A percentile compares a stretch with the other conserved stretches of the same genome.
phyloP scores from a whole-genome alignment of 2,888 invertebrate genomes.

The Lepeophtheirus nordmannii region DNA sequence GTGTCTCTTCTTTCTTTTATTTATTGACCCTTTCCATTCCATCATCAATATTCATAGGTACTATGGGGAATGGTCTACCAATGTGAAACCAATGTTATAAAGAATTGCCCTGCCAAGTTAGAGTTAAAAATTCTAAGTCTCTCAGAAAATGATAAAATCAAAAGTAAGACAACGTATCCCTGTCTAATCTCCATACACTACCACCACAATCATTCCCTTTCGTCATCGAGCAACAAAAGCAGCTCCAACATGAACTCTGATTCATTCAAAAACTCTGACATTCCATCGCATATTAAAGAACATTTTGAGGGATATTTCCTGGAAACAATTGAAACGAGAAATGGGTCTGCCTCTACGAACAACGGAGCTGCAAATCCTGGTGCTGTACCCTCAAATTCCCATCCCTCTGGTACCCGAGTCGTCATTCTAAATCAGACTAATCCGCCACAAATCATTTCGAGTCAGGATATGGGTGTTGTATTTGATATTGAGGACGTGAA shows the following conservation, averaged over 20 bases:
- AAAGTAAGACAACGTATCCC: neutral
- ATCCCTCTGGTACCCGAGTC: conserved; percentile 6
- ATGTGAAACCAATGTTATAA: neutral
- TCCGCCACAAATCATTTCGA: neutral
- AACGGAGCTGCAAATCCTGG: neutral
- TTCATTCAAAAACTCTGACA: neutral
- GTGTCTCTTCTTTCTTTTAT: too few relatives aligned
- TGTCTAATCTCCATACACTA: conserved; percentile 5
- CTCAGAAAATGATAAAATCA: neutral
- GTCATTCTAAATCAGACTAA: neutral
- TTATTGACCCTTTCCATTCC: too few relatives aligned
- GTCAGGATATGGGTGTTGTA: neutral
- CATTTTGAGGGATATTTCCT: conserved; percentile 9
- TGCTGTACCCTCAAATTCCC: neutral
- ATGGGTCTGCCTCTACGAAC: neutral
- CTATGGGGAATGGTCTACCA: conserved; percentile 14
- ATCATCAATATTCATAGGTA: too few relatives aligned
- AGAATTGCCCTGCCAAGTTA: conserved; percentile 8
- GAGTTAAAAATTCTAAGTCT: conserved; percentile 6
- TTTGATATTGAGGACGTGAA: conserved; percentile 16
- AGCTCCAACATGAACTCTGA: neutral
- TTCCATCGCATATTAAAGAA: neutral
- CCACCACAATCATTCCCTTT: conserved; percentile 1
- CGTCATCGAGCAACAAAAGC: neutral
- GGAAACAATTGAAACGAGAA: neutral